Conservation (phyloP, 2,888 invertebrate genomes). For the Diploptera punctata region DNA sequence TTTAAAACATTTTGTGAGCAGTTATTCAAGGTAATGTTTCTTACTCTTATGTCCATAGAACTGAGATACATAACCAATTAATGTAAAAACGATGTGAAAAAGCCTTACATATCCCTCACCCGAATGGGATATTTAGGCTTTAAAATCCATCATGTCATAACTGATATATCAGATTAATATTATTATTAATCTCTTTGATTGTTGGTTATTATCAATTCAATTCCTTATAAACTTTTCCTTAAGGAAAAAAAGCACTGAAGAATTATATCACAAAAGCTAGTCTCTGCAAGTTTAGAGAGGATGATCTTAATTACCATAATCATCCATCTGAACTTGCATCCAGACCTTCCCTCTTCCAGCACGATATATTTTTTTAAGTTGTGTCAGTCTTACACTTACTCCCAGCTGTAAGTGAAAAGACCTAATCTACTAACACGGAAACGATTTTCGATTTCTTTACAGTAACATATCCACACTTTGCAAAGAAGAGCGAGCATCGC, state of each 20-base stretch:
- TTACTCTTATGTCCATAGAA: no score
- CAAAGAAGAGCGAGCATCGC: slow-evolving; percentile 30
- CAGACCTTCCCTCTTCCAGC: slow-evolving; percentile 35
- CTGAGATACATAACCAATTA: no score
- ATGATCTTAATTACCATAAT: not conserved
- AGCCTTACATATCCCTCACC: no score
- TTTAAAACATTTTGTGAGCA: no score
- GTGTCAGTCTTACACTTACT: not conserved
- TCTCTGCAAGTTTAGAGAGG: not conserved
- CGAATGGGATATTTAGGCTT: no score
- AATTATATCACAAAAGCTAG: not conserved
- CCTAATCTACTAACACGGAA: slow-evolving; percentile 7
- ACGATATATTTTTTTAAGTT: slow-evolving; percentile 36
- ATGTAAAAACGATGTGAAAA: no score
- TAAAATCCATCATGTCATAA: no score
- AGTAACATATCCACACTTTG: not conserved
- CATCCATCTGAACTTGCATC: not conserved
- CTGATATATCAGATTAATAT: no score
- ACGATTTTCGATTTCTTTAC: slow-evolving; percentile 24
- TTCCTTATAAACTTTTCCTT: no score
- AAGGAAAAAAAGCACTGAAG: not conserved
- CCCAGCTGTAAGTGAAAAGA: slow-evolving; percentile 31
- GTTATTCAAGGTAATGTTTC: no score
- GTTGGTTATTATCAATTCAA: no score
- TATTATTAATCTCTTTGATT: no score